A percentile compares a stretch with the other conserved stretches of the same genome.
Evolutionary conservation across 2,888 invertebrate genomes (phyloP).

Genomic region (Caenorhabditis uteleia): DNA sequence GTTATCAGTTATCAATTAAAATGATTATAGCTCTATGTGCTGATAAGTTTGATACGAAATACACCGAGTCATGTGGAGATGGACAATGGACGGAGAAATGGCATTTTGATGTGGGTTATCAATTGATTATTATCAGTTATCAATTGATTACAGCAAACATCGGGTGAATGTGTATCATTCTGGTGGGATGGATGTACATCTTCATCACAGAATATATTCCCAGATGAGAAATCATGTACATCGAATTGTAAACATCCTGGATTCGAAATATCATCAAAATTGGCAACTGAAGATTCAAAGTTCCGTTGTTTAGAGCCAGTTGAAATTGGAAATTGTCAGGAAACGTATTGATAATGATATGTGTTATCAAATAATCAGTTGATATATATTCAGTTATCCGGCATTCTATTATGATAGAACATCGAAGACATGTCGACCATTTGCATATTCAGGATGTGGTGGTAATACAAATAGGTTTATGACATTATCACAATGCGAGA

Average conservation of each 20-base stretch:
- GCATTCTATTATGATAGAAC: constrained; percentile 52
- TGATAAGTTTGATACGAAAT: constrained; percentile 60
- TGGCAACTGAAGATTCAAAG: constrained; percentile 39
- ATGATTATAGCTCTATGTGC: constrained; percentile 47
- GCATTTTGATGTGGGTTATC: constrained; percentile 47
- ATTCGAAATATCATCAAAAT: constrained; percentile 39
- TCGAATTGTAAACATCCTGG: constrained; percentile 48
- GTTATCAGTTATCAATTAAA: neutral
- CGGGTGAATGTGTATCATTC: constrained; percentile 56
- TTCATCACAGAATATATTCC: constrained; percentile 62
- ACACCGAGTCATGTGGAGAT: constrained; percentile 59
- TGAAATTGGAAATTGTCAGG: constrained; percentile 53
- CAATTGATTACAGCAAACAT: constrained; percentile 47
- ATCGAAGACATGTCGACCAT: constrained; percentile 54
- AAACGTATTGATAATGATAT: no score
- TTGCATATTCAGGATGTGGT: constrained; percentile 63
- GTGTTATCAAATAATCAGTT: no score
- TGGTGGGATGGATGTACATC: constrained; percentile 66
- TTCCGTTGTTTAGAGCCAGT: constrained; percentile 59
- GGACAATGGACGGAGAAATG: constrained; percentile 61
- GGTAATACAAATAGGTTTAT: constrained; percentile 66
- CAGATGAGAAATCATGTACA: constrained; percentile 46
- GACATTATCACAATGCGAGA: constrained; percentile 61
- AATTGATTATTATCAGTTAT: neutral
- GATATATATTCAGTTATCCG: constrained; percentile 44